These are phyloP conservation scores for Busseola fusca DNA, from an alignment of 2,888 invertebrate genomes.

Conservation along the genomic window DNA sequence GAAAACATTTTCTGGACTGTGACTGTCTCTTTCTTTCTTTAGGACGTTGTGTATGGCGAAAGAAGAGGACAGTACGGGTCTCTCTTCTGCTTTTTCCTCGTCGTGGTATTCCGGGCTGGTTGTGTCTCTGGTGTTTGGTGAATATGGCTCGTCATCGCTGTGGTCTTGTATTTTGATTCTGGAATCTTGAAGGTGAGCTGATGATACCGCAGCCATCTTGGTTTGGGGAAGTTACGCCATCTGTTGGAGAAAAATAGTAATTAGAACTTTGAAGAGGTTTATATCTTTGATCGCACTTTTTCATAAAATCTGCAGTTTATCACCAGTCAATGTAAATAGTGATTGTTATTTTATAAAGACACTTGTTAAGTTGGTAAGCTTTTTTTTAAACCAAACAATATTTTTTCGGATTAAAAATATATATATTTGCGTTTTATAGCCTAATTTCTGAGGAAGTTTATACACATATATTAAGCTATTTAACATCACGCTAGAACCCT, in stretches of 20 bases:
- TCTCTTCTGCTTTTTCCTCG: conserved; percentile 79
- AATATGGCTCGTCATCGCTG: conserved; percentile 85
- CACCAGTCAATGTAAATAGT: too few species aligned
- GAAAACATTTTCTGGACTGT: conserved; percentile 86
- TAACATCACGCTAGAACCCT: too few species aligned
- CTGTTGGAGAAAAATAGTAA: conserved; percentile 66
- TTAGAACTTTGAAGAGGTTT: neutral
- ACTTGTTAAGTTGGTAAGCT: too few species aligned
- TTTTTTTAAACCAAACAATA: too few species aligned
- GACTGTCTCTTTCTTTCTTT: conserved; percentile 84
- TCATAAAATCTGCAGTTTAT: too few species aligned
- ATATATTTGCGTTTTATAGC: too few species aligned
- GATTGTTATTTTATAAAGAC: too few species aligned
- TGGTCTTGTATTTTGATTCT: conserved; percentile 83
- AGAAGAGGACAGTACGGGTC: conserved; percentile 78
- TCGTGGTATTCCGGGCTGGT: conserved; percentile 82
- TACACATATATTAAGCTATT: too few species aligned
- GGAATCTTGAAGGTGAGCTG: conserved; percentile 81
- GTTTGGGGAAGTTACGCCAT: conserved; percentile 77
- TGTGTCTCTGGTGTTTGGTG: conserved; percentile 82
- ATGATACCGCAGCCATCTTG: conserved; percentile 87
- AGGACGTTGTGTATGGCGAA: conserved; percentile 87
- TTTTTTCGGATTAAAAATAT: too few species aligned
- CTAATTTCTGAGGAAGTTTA: too few species aligned
- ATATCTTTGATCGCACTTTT: neutral